Base-by-base conservation (phyloP, 1,140 invertebrate species). In the Eurosta solidaginis region DNA sequence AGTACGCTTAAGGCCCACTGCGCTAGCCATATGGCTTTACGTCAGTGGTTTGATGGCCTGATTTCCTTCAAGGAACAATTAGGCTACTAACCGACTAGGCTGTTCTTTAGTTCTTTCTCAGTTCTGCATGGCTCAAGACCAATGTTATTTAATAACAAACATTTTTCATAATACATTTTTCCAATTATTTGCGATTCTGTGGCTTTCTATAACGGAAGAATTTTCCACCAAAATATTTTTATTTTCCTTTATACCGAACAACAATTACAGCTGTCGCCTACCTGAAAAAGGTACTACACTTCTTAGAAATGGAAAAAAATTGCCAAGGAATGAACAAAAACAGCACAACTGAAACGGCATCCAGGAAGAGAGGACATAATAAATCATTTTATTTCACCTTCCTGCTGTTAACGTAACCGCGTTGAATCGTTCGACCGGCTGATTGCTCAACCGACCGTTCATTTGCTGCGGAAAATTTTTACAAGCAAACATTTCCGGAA, bases 331-430 rank as follows among this genome's bases (percentile, higher is more conserved):
- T 29, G n/a, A 59, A 29, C 5, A 29, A 29, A n/a, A 29, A 54
- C 12, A n/a, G 20, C 29, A 49, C 7, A 68, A 68, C 33, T 40
- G 40, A 42, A 68, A 68, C 40, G 59, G 29, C 59, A 68, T 17
- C 17, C 33, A 68, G 59, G 59, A 68, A 33, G n/a, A 12, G 33
- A 40, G 59, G 7, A 68, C 33, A 68, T 40, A 68, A 68, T 68
- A 68, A 68, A 68, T 68, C 59, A 68, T 68, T 68, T 68, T 68
- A 68, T 42, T 68, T 68, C 59, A 68, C 59, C 59, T 68, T 68
- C 59, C 59, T 68, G 59, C 59, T 42, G 33, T 68, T 68, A 40
- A 20, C n/a, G 4, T 5, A 40, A n/a, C 33, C 7, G 14, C 14
- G 59, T 33, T 40, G 59, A 68, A 33, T 20, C 29, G 59, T 20